phyloP scores from a whole-genome alignment of 2,113 vertebrate genomes.

The Podarcis muralis region DNA sequence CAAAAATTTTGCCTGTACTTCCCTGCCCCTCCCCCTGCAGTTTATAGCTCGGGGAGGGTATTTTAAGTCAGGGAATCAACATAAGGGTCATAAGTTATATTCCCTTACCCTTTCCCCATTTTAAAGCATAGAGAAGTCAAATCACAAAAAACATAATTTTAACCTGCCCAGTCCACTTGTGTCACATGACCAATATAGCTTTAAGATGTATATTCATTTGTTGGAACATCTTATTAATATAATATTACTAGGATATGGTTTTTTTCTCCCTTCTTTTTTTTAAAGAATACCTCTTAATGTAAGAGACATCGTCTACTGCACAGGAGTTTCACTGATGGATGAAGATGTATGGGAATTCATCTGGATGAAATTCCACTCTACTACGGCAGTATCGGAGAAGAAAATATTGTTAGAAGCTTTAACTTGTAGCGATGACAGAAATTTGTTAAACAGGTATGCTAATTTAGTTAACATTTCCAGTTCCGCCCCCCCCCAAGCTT shows the following conservation, averaged over 20 bases:
- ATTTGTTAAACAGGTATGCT: constrained; percentile 89
- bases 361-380: constrained; percentile 99
- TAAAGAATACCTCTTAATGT: constrained; percentile 94
- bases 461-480: neutral
- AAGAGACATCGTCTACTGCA: constrained; percentile 97
- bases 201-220: neutral
- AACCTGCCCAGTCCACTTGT: neutral
- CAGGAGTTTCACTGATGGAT: constrained; percentile 95
- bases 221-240: constrained; percentile 48
- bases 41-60: neutral
- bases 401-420: constrained; percentile 96
- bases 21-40: neutral
- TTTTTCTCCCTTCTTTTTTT: constrained; percentile 51
- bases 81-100: neutral
- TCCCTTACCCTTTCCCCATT: neutral
- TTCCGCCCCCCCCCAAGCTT: too few species aligned
- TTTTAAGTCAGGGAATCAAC: neutral
- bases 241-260: neutral
- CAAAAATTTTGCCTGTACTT: neutral
- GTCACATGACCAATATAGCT: neutral
- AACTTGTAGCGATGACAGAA: constrained; percentile 94
- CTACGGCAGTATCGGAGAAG: constrained; percentile 91
- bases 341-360: constrained; percentile 99
- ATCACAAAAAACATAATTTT: neutral
- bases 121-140: neutral